These are phyloP conservation scores for Monopterus albus DNA, from an alignment of 2,113 vertebrate species.

Conservation along the genomic window DNA sequence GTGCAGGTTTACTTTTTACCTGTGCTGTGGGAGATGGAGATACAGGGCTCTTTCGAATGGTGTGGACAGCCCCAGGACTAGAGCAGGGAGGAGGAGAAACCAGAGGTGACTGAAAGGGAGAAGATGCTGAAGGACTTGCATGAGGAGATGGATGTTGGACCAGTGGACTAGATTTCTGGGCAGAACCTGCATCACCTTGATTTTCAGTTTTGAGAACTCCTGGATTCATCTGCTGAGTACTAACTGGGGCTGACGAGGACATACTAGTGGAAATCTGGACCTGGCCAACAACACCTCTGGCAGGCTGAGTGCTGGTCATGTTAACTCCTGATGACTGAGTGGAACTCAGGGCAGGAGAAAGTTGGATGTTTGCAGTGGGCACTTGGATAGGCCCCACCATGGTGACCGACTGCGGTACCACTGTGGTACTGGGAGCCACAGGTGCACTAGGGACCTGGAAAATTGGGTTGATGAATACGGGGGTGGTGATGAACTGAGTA, in stretches of 20 bases:
- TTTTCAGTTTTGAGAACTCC: constrained; percentile 80
- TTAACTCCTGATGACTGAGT: constrained; percentile 69
- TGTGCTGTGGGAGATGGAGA: constrained; percentile 78
- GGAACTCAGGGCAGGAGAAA: constrained; percentile 81
- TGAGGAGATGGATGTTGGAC: constrained; percentile 79
- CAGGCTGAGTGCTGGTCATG: constrained; percentile 79
- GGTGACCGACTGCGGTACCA: constrained; percentile 90
- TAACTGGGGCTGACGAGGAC: constrained; percentile 74
- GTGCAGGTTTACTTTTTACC: constrained; percentile 84
- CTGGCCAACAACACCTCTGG: constrained; percentile 82
- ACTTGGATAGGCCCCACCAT: constrained; percentile 92
- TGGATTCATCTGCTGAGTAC: constrained; percentile 61
- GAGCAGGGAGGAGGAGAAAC: constrained; percentile 86
- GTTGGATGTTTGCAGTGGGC: constrained; percentile 90
- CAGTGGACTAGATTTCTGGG: constrained; percentile 66
- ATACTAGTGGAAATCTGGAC: constrained; percentile 80
- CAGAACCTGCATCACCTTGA: constrained; percentile 73
- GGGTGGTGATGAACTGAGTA: constrained; percentile 89
- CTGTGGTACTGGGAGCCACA: constrained; percentile 80
- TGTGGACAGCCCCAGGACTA: constrained; percentile 84
- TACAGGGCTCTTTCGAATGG: constrained; percentile 85
- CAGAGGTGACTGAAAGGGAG: constrained; percentile 82
- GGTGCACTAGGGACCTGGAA: constrained; percentile 87
- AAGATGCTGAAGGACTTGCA: constrained; percentile 52
- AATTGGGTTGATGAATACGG: constrained; percentile 94